A percentile compares a stretch with the other conserved stretches of the same genome.
Conservation (phyloP, 2,888 invertebrate genomes). For the Mamestra brassicae region DNA sequence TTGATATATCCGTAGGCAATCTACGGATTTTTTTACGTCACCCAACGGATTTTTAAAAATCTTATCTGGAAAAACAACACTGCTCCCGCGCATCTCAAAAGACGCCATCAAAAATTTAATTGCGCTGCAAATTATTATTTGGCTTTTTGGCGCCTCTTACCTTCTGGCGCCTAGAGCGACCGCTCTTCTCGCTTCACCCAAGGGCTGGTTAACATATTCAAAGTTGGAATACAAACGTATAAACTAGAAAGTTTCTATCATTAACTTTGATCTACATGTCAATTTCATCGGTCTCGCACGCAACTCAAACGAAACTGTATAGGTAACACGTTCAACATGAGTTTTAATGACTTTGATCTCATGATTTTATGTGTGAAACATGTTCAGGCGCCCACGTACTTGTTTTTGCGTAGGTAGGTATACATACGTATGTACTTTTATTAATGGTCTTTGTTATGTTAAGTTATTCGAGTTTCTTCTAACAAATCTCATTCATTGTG, state of each 20-base stretch:
- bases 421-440: constrained; percentile 12
- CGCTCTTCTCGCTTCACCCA: too few species aligned
- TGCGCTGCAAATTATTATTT: too few species aligned
- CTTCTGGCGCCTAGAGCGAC: too few species aligned
- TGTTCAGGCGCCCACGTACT: constrained; percentile 2
- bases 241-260: not conserved
- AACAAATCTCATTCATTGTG: constrained; percentile 4
- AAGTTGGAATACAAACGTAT: not conserved
- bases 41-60: too few species aligned
- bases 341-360: constrained; percentile 30
- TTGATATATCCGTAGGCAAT: too few species aligned
- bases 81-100: too few species aligned
- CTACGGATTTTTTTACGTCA: too few species aligned
- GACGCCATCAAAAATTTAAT: too few species aligned
- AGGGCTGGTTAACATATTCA: too few species aligned
- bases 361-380: constrained; percentile 6
- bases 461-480: constrained; percentile 13
- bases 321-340: constrained; percentile 8
- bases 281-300: constrained; percentile 21
- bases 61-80: too few species aligned
- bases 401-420: not conserved
- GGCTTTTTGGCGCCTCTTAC: too few species aligned
- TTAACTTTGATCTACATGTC: constrained; percentile 10
- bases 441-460: constrained; percentile 25
- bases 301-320: constrained; percentile 15